Evolutionary conservation across 2,888 invertebrate species (phyloP), one percentile per base, ranked within the genome.

Genomic region (Drosophila multiciliata): DNA sequence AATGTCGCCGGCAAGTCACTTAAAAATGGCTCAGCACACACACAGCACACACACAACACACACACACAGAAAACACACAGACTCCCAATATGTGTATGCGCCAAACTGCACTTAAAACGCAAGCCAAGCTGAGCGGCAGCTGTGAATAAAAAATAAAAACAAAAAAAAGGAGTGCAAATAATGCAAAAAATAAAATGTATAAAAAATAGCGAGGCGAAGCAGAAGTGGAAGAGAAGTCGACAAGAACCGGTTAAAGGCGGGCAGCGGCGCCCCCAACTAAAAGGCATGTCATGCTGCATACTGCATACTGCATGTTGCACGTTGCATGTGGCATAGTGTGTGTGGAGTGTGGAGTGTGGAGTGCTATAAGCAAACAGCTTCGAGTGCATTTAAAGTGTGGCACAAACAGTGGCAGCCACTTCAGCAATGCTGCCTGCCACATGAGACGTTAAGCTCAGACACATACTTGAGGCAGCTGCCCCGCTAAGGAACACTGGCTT

Each of bases 341-440:
- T 64, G 62, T 66, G 40, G 55, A 60, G 65, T 64, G 62, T 66
- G 40, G 55, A 60, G 65, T 75, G 61, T 77, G 57, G 66, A 88
- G 87, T 83, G 78, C 74, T 82, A 86, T 83, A 82, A 86, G 89
- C 85, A 86, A 86, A 86, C 85, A 86, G 80, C 75, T 83, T 83
- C 74, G 73, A 86, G 85, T 88, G 89, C 87, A 86, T 86, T 88
- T 86, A 88, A 88, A 86, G 89, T 86, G 82, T 78, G 85, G 83
- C 83, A 83, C 83, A 81, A 83, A 83, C 82, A 82, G 83, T 73
- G 87, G 80, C 88, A 78, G 86, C 84, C 80, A 85, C 84, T 85
- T 83, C 83, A 85, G 66, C 71, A 29, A 11, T 38, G 55, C n/a
- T 55, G 60, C 79, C 57, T 60, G 35, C 76, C 66, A 54, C 68